Evolutionary conservation across 53 echinoderm and acorn worm species (phyloP), one percentile per base, ranked within the genome.

Genomic region (Holothuria leucospilota): DNA sequence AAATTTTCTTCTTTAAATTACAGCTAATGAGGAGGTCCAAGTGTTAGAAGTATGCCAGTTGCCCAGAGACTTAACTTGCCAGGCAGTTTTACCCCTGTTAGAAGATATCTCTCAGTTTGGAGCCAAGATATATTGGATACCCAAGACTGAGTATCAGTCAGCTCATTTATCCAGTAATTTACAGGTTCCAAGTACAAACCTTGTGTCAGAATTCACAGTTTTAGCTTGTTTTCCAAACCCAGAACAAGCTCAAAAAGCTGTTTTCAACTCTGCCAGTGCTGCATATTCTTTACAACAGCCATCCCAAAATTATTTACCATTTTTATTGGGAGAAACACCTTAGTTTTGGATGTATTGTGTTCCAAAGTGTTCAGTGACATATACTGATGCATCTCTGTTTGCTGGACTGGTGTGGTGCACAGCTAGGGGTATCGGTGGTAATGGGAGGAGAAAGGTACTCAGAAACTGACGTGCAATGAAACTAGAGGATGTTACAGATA

Each of bases 121-220:
- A 25, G 94, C 93, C 15, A 93, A 96, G 70, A 91, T 94, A 21
- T 85, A 85, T 59, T 96, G 94, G 96, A 83, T 93, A n/a, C 90
- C 90, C 68, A 92, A 92, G 61, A 75, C 51, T 38, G 82, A 73
- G n/a, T 80, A 82, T 8, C 88, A 82, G 29, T 70, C 87, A 11
- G 74, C 79, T 58, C 88, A 68, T 46, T 77, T 81, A 40, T 68
- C 90, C 20, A 64, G 34, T 63, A 87, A 78, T 15, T 80, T 72
- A 60, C 94, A 94, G 85, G 91, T 91, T 46, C 92, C 91, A 85
- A 83, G 62, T 34, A 83, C 93, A 21, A 94, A 96, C 40, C 87
- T 83, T 67, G 91, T 82, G 59, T 82, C 94, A 15, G 93, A 93
- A 85, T 96, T 95, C 75, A 90, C 87, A 8, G 88, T 96, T 41